Conservation (phyloP, 1,140 invertebrate species). For the Lineus longissimus region DNA sequence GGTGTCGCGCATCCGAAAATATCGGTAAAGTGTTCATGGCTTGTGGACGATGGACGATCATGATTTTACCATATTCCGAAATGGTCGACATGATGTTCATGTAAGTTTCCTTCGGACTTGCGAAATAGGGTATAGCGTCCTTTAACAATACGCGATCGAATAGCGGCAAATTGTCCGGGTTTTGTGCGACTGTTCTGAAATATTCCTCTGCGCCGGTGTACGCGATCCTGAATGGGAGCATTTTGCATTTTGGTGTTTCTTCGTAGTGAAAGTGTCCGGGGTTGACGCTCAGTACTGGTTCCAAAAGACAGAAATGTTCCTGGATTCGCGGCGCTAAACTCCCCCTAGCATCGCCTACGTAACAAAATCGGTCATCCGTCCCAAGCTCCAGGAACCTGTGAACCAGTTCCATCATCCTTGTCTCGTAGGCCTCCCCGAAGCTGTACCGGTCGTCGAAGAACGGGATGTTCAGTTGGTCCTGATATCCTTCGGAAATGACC, state of each 20-base stretch:
- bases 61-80: conserved; percentile 27
- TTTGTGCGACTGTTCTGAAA: conserved; percentile 24
- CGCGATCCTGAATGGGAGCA: conserved; percentile 38
- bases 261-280: conserved; percentile 45
- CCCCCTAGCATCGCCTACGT: conserved; percentile 40
- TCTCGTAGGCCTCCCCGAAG: conserved; percentile 42
- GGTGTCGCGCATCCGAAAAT: conserved; percentile 32
- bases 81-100: conserved; percentile 33
- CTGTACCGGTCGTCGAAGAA: conserved; percentile 24
- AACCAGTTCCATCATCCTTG: conserved; percentile 35
- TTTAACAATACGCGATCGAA: conserved; percentile 45
- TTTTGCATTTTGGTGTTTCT: conserved; percentile 33
- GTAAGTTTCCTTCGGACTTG: conserved; percentile 36
- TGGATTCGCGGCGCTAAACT: conserved; percentile 32
- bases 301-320: conserved; percentile 44
- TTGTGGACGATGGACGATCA: conserved; percentile 42
- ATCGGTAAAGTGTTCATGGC: conserved; percentile 38
- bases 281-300: conserved; percentile 37
- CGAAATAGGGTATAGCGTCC: conserved; percentile 37
- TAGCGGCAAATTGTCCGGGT: conserved; percentile 20
- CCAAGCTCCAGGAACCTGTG: conserved; percentile 44
- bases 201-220: conserved; percentile 47
- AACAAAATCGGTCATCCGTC: conserved; percentile 41
- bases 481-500: conserved; percentile 46
- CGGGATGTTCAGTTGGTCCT: conserved; percentile 34